phyloP scores from a whole-genome alignment of 2,888 invertebrate genomes.

The Scaptomyza caliginosa region DNA sequence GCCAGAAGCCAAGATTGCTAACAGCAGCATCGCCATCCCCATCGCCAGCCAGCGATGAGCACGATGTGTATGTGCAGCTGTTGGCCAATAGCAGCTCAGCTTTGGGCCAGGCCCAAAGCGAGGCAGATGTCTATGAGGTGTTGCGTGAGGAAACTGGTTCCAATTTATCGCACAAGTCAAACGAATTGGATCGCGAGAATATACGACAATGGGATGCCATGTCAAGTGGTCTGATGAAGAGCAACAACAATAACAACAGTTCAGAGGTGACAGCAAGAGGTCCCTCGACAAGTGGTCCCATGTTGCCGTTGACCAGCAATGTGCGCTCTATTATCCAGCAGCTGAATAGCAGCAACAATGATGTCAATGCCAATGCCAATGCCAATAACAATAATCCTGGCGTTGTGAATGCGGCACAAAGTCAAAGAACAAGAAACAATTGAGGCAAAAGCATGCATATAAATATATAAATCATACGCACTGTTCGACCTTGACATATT shows the following conservation, averaged over 20 bases:
- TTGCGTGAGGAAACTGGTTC: constrained; percentile 82
- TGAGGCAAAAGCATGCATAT: constrained; percentile 18
- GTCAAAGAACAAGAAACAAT: constrained; percentile 45
- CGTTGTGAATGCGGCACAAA: constrained; percentile 36
- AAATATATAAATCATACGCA: constrained; percentile 18
- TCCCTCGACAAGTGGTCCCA: constrained; percentile 38
- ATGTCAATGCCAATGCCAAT: constrained; percentile 44
- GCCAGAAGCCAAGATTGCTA: constrained; percentile 84
- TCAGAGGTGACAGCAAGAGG: constrained; percentile 3
- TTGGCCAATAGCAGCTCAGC: constrained; percentile 42
- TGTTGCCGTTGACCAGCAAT: constrained; percentile 65
- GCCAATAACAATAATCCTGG: constrained; percentile 58
- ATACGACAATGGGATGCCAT: constrained; percentile 94
- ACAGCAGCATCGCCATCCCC: constrained; percentile 42
- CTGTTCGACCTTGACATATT: constrained; percentile 11
- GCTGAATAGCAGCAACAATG: constrained; percentile 70
- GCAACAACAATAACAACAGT: constrained; percentile 56
- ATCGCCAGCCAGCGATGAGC: constrained; percentile 58
- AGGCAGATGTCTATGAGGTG: constrained; percentile 83
- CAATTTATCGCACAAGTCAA: constrained; percentile 84
- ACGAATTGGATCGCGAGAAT: constrained; percentile 92
- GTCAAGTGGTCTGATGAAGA: constrained; percentile 91
- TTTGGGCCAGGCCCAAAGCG: constrained; percentile 41
- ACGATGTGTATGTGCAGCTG: constrained; percentile 83
- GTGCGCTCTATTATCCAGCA: constrained; percentile 80